A percentile compares a stretch with the other conserved stretches of the same genome.
Conservation (phyloP, 2,888 invertebrate genomes). For the Mamestra brassicae region DNA sequence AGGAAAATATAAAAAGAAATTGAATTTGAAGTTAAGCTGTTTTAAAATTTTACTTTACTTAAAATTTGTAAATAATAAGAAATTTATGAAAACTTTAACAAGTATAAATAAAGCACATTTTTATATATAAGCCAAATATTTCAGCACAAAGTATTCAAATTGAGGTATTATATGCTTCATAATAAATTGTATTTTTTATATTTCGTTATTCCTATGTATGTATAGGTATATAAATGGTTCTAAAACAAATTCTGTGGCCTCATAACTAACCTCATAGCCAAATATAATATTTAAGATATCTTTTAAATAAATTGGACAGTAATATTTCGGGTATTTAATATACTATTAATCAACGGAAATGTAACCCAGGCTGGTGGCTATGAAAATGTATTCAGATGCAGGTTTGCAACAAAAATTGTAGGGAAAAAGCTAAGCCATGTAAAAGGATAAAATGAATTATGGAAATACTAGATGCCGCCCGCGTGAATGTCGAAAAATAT, state of each 20-base stretch:
- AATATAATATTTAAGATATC: constrained; percentile 7
- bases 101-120: constrained; percentile 28
- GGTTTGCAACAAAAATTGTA: neutral
- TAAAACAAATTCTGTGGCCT: neutral
- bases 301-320: neutral
- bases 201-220: too few relatives aligned
- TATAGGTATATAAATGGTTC: constrained; percentile 1
- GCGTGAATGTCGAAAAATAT: too few relatives aligned
- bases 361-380: too few relatives aligned
- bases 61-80: constrained; percentile 19
- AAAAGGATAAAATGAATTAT: too few relatives aligned
- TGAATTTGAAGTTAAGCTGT: constrained; percentile 2
- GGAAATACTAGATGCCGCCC: too few relatives aligned
- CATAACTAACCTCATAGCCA: neutral
- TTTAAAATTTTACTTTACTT: neutral
- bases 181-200: neutral
- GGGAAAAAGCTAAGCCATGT: too few relatives aligned
- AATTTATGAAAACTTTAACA: constrained; percentile 6
- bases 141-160: constrained; percentile 29
- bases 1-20: constrained; percentile 11
- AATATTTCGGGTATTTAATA: neutral
- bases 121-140: constrained; percentile 14
- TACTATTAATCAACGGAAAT: neutral
- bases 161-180: neutral
- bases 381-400: neutral